Evolutionary conservation across 2,888 invertebrate genomes (phyloP), one percentile per base, ranked within the genome.

Genomic region (Drosophila incognita): DNA sequence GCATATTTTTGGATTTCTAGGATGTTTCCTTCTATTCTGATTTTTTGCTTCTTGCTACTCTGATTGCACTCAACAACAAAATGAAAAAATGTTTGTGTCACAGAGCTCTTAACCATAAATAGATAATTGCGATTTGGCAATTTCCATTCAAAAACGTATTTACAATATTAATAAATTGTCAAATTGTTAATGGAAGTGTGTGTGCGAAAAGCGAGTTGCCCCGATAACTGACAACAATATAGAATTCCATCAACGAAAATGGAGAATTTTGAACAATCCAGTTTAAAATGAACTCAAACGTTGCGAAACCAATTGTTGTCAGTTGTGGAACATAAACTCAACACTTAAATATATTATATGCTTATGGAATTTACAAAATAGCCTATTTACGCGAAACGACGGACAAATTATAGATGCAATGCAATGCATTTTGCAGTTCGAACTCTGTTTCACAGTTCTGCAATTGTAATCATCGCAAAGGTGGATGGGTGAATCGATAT

Each of bases 401-500:
- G 21, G 33, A 35, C 4, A 61, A 53, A 38, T 38, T n/a, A 46
- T 31, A n/a, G 11, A 18, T 42, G 24, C 13, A 49, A 31, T 29
- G 21, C 29, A 48, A 33, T 52, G n/a, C 24, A 33, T 11, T 24
- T 46, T 24, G 29, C 46, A 33, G 31, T n/a, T 49, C n/a, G 57
- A 58, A n/a, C 63, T 77, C 76, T 76, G 63, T 69, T 59, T 60
- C 69, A 65, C 38, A n/a, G 46, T 60, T 56, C 46, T 5, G 29
- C 38, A 56, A n/a, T 42, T 21, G 15, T 56, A 42, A 51, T 67
- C 38, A 57, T 64, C 15, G 46, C 18, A 66, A 48, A 15, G 4
- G 46, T 46, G 48, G 48, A 38, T 57, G 67, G 57, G 70, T 69
- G 74, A 82, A 76, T 62, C 76, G 73, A 81, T 74, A 76, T 76